phyloP scores from a whole-genome alignment of 2,888 invertebrate species.

The Ectemnius continuus region DNA sequence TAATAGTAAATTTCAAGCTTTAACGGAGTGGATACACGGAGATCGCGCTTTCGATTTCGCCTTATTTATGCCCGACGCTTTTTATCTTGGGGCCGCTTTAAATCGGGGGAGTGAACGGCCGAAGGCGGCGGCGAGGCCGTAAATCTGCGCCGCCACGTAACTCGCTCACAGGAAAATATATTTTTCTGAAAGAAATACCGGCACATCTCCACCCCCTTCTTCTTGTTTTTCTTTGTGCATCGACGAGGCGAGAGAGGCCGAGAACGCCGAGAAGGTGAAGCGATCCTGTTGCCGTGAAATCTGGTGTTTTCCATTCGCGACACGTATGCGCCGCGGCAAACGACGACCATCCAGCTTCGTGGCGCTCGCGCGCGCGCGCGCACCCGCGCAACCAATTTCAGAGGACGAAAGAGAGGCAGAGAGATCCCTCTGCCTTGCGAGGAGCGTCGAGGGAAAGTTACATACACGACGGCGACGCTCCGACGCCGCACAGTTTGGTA shows the following conservation, averaged over 20 bases:
- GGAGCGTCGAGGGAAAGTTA: constrained; percentile 45
- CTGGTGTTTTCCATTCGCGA: constrained; percentile 43
- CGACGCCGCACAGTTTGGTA: constrained; percentile 38
- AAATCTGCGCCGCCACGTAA: constrained; percentile 1
- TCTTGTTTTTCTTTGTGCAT: not conserved
- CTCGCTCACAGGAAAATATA: not conserved
- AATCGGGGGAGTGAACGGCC: not conserved
- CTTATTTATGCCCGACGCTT: not conserved
- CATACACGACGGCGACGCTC: constrained; percentile 16
- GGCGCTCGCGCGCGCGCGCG: constrained; percentile 7
- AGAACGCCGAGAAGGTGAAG: constrained; percentile 9
- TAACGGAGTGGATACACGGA: not conserved
- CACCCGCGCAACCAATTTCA: constrained; percentile 32
- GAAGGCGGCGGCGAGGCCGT: not conserved
- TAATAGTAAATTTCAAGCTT: not conserved
- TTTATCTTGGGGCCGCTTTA: not conserved
- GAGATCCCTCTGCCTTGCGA: not conserved
- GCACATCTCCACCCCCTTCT: not conserved
- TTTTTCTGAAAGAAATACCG: not conserved
- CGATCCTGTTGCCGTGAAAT: constrained; percentile 38
- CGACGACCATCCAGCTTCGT: constrained; percentile 41
- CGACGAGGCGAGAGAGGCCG: constrained; percentile 7
- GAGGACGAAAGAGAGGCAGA: constrained; percentile 22
- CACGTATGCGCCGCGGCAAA: constrained; percentile 34
- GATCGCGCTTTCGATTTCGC: not conserved